Evolutionary conservation across 2,113 vertebrate genomes (phyloP).

Genomic region (Illadopsis cleaveri): DNA sequence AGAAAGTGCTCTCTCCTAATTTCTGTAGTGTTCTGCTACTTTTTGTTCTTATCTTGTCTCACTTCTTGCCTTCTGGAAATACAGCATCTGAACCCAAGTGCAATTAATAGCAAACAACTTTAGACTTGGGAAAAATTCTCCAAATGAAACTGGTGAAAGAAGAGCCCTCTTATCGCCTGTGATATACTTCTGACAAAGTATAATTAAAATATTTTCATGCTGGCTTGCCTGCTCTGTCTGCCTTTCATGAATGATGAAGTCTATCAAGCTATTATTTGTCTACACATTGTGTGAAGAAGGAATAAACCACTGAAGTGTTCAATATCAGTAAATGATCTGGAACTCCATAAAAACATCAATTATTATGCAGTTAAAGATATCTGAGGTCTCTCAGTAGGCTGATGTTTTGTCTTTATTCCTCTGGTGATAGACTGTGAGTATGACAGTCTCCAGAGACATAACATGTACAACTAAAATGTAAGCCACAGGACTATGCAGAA

Average conservation of each 20-base stretch:
- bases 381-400: neutral
- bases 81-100: neutral
- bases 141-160: neutral
- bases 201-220: slow-evolving; percentile 60
- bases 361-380: neutral
- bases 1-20: neutral
- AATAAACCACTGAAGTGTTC: slow-evolving; percentile 18
- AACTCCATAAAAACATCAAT: slow-evolving; percentile 40
- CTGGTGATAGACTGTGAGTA: neutral
- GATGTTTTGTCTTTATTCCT: neutral
- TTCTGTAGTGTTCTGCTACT: neutral
- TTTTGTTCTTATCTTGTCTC: neutral
- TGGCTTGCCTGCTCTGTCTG: slow-evolving; percentile 4
- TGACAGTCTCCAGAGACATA: neutral
- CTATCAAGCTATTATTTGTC: slow-evolving; percentile 11
- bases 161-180: neutral
- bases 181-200: slow-evolving; percentile 4
- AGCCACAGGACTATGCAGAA: neutral
- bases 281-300: slow-evolving; percentile 8
- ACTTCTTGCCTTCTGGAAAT: neutral
- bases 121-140: neutral
- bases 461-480: neutral
- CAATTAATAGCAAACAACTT: neutral
- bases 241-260: neutral
- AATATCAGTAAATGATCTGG: slow-evolving; percentile 33